These are phyloP conservation scores for Apoderus coryli DNA, from an alignment of 2,888 invertebrate species.

Conservation along the genomic window DNA sequence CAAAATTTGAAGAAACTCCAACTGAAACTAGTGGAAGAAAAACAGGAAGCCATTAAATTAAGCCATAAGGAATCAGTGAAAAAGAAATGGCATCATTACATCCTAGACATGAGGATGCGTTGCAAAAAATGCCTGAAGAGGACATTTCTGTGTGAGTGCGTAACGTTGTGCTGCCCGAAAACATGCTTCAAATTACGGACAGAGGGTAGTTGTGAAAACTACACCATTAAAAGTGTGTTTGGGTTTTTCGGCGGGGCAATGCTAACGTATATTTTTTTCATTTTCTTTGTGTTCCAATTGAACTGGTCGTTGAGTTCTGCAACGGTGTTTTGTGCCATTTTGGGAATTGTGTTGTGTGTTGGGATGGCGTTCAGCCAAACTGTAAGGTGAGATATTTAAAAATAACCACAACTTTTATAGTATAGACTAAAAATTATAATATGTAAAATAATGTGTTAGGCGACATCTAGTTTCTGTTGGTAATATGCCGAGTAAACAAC, in stretches of 20 bases:
- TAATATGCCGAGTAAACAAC: too few species aligned
- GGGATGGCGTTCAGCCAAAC: constrained; percentile 50
- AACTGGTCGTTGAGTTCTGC: constrained; percentile 45
- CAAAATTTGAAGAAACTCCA: constrained; percentile 37
- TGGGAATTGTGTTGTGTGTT: constrained; percentile 47
- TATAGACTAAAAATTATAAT: too few species aligned
- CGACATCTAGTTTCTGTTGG: too few species aligned
- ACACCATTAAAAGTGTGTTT: constrained; percentile 43
- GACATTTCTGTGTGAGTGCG: too few species aligned
- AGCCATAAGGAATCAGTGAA: constrained; percentile 32
- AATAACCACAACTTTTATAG: too few species aligned
- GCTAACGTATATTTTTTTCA: constrained; percentile 49
- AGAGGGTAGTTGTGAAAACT: constrained; percentile 44
- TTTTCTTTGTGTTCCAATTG: constrained; percentile 51
- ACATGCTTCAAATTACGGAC: constrained; percentile 32
- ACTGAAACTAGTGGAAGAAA: constrained; percentile 40
- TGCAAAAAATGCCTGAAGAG: too few species aligned
- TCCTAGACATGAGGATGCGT: too few species aligned
- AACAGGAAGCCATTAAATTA: constrained; percentile 38
- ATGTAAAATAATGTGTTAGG: too few species aligned
- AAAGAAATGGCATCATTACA: too few species aligned
- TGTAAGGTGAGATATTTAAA: constrained; percentile 29
- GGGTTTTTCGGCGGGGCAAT: constrained; percentile 51
- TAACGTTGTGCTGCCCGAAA: constrained; percentile 26
- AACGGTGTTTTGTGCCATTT: constrained; percentile 43